Evolutionary conservation across 2,113 vertebrate genomes (phyloP).

Genomic region (Pandion haliaetus): DNA sequence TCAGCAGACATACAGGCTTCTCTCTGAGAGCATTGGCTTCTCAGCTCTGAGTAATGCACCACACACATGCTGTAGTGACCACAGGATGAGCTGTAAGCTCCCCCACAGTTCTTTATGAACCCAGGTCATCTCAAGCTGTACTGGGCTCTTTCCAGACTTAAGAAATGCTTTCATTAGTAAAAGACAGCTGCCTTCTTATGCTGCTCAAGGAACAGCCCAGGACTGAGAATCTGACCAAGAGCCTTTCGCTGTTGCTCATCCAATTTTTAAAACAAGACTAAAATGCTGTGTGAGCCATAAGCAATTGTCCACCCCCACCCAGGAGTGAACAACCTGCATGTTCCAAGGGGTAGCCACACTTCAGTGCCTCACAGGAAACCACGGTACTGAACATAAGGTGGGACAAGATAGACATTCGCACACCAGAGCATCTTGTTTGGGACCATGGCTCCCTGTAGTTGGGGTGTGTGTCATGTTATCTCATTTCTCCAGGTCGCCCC

Average conservation of each 20-base stretch:
- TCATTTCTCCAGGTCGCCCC: background rate
- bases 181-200: background rate
- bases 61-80: rapidly evolving
- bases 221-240: background rate
- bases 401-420: background rate
- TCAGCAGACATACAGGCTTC: background rate
- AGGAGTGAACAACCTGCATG: background rate
- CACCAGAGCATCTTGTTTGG: background rate
- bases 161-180: background rate
- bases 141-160: background rate
- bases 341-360: background rate
- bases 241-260: background rate
- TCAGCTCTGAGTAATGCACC: background rate
- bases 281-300: background rate
- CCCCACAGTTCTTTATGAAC: background rate
- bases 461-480: background rate
- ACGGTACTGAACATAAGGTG: background rate
- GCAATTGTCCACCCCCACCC: background rate
- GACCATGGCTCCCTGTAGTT: background rate
- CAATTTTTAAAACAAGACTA: background rate
- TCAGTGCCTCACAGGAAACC: background rate
- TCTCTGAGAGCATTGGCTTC: background rate
- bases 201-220: background rate
- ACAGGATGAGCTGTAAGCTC: background rate
- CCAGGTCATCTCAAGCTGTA: background rate